Conservation (phyloP, 2,888 invertebrate species). For the Polydrusus cervinus region DNA sequence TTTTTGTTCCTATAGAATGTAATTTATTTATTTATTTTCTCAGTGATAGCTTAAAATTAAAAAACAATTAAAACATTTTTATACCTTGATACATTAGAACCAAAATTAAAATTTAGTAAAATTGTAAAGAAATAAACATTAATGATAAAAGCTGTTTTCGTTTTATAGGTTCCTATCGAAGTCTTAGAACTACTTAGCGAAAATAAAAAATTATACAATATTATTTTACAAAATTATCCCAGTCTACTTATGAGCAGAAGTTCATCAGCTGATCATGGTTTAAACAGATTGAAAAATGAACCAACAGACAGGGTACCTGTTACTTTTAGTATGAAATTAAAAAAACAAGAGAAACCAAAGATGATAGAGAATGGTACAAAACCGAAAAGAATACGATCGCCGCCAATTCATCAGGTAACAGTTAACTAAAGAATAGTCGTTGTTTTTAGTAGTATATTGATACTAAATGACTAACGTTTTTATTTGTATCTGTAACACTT, state of each 20-base stretch:
- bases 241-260: conserved; percentile 78
- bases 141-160: background rate
- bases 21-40: no score
- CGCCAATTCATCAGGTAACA: conserved; percentile 54
- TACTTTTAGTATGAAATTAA: conserved; percentile 78
- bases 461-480: no score
- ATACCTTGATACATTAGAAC: no score
- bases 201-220: conserved; percentile 80
- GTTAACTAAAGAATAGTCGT: background rate
- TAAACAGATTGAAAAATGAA: conserved; percentile 69
- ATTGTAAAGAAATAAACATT: background rate
- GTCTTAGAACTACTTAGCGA: conserved; percentile 78
- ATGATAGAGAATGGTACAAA: background rate
- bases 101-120: background rate
- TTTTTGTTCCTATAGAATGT: no score
- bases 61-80: no score
- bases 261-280: conserved; percentile 76
- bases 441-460: no score
- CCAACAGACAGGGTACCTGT: conserved; percentile 71
- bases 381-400: conserved; percentile 19
- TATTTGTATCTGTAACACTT: no score
- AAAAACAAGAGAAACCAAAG: conserved; percentile 62
- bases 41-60: no score
- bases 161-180: conserved; percentile 76
- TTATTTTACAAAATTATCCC: conserved; percentile 83